Evolutionary conservation across 2,888 invertebrate genomes (phyloP), one percentile per base, ranked within the genome.

Genomic region (Lingula anatina): DNA sequence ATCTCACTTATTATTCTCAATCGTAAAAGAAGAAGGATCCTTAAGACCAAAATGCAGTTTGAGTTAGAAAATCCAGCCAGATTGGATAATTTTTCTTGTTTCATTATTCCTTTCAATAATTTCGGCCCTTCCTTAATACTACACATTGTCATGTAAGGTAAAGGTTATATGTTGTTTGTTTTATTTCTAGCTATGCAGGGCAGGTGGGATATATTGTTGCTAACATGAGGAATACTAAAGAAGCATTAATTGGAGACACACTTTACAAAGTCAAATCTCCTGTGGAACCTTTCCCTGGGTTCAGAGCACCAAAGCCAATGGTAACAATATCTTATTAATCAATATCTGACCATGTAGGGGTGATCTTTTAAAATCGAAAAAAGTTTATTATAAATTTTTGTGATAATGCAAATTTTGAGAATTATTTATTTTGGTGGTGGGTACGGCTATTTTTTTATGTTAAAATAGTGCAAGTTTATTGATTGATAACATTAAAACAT

Each of bases 121-220:
- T 42, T 25, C 12, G 42, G 15, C 1, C 20, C 20, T 1, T 31
- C 15, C 35, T 31, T 12, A 12, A 12, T 12, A 12, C 35, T n/a
- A 31, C 15, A 31, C 35, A 31, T 31, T 31, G 9, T 12, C 15
- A 31, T 31, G 9, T 9, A n/a, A 12, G 9, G 35, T 31, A n/a
- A n/a, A 31, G 9, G 9, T 31, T 9, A n/a, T 12, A 9, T 31
- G 9, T n/a, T 31, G n/a, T 44, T 44, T 23, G 15, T 23, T 45
- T 20, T 39, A 31, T 18, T 51, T 62, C 12, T 55, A 80, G 80
- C 35, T 76, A 73, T 60, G 91, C 94, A 43, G 97, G 97, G 2
- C 96, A 97, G 82, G 93, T 96, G 59, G 95, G 95, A 5, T 86
- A 90, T 71, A 78, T 97, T 52, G 85, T 85, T 2, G 88, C 89